These are phyloP conservation scores for Nymphalis io DNA, from an alignment of 1,140 invertebrate species.

Conservation along the genomic window DNA sequence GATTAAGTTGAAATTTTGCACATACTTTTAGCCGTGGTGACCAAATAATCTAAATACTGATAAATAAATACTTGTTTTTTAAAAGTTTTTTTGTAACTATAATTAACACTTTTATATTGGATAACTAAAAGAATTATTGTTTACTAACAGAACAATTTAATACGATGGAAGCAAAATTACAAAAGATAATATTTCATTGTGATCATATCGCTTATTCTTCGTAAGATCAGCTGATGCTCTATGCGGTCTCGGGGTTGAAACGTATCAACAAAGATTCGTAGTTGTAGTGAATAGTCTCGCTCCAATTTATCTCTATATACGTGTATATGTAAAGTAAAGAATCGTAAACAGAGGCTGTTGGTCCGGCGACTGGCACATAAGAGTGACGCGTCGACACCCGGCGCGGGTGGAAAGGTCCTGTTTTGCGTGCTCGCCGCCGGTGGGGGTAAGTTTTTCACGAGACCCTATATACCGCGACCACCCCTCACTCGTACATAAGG, in stretches of 20 bases:
- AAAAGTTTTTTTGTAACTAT: no score
- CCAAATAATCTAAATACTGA: no score
- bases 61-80: no score
- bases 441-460: constrained; percentile 80
- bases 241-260: not conserved
- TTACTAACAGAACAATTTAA: no score
- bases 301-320: constrained; percentile 20
- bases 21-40: no score
- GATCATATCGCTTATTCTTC: not conserved
- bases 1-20: no score
- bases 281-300: constrained; percentile 20
- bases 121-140: no score
- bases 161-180: not conserved
- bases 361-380: constrained; percentile 56
- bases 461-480: constrained; percentile 79
- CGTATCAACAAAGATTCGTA: constrained; percentile 1
- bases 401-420: constrained; percentile 71
- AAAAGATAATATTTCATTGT: not conserved
- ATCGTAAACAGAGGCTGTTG: constrained; percentile 43
- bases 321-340: constrained; percentile 21
- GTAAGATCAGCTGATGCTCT: constrained; percentile 17
- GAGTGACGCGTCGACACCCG: constrained; percentile 57
- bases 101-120: no score
- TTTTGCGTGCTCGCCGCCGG: constrained; percentile 75
- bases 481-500: constrained; percentile 78